Evolutionary conservation across 2,797 vertebrate genomes (phyloP).

Genomic region (Lithobates pipiens): DNA sequence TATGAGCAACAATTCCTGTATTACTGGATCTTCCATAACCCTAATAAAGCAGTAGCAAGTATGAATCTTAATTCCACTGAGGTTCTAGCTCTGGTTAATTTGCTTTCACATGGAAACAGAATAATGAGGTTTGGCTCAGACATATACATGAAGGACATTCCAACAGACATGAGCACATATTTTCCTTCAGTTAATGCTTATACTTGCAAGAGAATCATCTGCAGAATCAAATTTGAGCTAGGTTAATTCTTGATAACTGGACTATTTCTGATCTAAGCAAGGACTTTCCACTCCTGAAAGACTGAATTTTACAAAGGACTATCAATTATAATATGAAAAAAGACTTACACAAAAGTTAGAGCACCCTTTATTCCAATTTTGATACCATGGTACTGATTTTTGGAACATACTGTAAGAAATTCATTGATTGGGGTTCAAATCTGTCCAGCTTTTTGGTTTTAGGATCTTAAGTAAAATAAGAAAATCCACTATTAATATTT

Average conservation of each 20-base stretch:
- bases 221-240: not conserved
- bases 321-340: not conserved
- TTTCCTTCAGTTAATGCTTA: conserved; percentile 56
- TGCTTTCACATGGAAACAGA: conserved; percentile 54
- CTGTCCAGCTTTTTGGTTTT: not conserved
- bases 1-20: conserved; percentile 16
- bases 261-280: not conserved
- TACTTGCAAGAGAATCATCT: conserved; percentile 27
- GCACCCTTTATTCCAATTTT: no score
- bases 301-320: not conserved
- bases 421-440: not conserved
- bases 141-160: conserved; percentile 45
- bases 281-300: not conserved
- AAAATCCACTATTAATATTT: no score
- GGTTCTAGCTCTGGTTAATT: conserved; percentile 35
- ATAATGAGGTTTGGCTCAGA: conserved; percentile 55
- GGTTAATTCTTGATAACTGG: conserved; percentile 2
- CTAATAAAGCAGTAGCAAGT: conserved; percentile 16
- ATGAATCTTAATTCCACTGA: conserved; percentile 40
- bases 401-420: not conserved
- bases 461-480: no score
- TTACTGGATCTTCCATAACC: conserved; percentile 23
- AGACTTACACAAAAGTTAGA: not conserved
- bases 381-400: not conserved
- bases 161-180: conserved; percentile 58